Evolutionary conservation across 2,797 vertebrate species (phyloP).

Genomic region (Mus minutoides): DNA sequence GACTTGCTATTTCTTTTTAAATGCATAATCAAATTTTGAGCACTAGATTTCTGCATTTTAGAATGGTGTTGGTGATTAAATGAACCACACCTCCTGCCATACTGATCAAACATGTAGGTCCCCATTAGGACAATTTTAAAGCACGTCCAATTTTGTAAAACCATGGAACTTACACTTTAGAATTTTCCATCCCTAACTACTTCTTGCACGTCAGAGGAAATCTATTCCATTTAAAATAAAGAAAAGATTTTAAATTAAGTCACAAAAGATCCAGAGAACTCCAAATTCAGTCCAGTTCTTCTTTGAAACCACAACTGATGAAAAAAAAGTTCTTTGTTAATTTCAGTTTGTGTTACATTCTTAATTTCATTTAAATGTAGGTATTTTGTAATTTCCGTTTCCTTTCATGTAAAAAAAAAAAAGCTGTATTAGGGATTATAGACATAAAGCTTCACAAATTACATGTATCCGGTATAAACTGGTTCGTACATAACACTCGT

Average conservation of each 20-base stretch:
- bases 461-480: not conserved
- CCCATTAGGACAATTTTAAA: slow-evolving; percentile 58
- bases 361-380: slow-evolving; percentile 77
- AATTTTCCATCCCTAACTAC: slow-evolving; percentile 72
- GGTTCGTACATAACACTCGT: not conserved
- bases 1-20: not conserved
- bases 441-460: slow-evolving; percentile 37
- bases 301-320: slow-evolving; percentile 73
- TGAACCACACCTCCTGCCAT: not conserved
- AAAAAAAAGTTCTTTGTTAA: slow-evolving; percentile 61
- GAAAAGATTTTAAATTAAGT: slow-evolving; percentile 78
- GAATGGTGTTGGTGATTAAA: slow-evolving; percentile 57
- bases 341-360: slow-evolving; percentile 64
- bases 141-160: slow-evolving; percentile 65
- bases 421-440: not conserved
- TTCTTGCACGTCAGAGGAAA: slow-evolving; percentile 69
- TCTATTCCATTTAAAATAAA: slow-evolving; percentile 76
- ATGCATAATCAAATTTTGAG: slow-evolving; percentile 43
- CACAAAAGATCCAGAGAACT: slow-evolving; percentile 73
- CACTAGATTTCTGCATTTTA: slow-evolving; percentile 15
- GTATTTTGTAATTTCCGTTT: slow-evolving; percentile 70
- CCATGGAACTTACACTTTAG: slow-evolving; percentile 59
- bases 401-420: slow-evolving; percentile 54
- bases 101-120: slow-evolving; percentile 41
- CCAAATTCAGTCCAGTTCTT: slow-evolving; percentile 77